A percentile compares a stretch with the other conserved stretches of the same genome.
These are phyloP conservation scores for Gymnoscopelus braueri DNA, from an alignment of 2,797 vertebrate genomes.

Conservation along the genomic window DNA sequence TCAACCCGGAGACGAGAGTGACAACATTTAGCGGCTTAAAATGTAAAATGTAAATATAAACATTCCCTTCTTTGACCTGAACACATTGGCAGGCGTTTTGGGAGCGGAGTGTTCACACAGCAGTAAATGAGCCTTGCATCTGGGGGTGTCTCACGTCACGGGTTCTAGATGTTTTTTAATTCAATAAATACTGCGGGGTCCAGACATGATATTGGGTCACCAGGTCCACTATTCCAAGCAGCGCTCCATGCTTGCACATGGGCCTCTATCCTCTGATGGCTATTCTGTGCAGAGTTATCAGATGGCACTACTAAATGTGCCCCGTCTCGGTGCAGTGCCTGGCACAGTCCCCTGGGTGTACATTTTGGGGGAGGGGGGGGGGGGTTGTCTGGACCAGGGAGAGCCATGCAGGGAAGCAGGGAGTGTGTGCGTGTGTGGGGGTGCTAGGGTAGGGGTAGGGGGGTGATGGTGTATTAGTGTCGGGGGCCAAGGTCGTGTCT, in stretches of 20 bases:
- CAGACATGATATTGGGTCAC: too few relatives aligned
- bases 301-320: constrained; percentile 52
- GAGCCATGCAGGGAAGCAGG: neutral
- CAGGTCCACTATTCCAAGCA: too few relatives aligned
- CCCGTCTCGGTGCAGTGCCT: constrained; percentile 27
- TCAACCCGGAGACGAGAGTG: too few relatives aligned
- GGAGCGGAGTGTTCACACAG: neutral
- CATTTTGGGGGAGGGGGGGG: constrained; percentile 17
- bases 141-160: too few relatives aligned
- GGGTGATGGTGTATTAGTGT: constrained; percentile 53
- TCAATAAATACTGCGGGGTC: too few relatives aligned
- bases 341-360: constrained; percentile 18
- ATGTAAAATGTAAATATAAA: too few relatives aligned
- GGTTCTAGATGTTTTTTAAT: too few relatives aligned
- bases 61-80: too few relatives aligned
- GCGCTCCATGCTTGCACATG: too few relatives aligned
- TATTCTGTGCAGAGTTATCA: constrained; percentile 32
- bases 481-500: constrained; percentile 69
- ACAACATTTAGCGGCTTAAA: too few relatives aligned
- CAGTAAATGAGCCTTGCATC: too few relatives aligned
- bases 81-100: constrained; percentile 30
- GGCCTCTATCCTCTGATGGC: too few relatives aligned
- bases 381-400: neutral
- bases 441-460: constrained; percentile 4
- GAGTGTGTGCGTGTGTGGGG: constrained; percentile 7